phyloP scores from a whole-genome alignment of 2,113 vertebrate species.

The Seriola rivoliana region DNA sequence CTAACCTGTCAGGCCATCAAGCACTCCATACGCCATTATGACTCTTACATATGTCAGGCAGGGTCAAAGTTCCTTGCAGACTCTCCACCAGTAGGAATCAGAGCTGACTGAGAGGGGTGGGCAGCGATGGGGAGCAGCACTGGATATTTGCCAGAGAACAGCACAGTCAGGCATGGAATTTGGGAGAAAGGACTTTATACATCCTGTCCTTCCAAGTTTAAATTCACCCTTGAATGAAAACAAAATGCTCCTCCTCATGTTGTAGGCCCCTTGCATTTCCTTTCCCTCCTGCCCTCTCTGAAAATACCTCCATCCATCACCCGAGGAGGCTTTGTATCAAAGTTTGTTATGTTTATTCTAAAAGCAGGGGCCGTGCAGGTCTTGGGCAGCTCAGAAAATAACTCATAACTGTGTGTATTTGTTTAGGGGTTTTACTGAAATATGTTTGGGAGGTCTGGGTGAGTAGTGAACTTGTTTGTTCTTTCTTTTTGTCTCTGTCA shows the following conservation, averaged over 20 bases:
- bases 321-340: constrained; percentile 52
- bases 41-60: constrained; percentile 74
- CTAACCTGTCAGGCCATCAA: constrained; percentile 68
- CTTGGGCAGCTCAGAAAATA: constrained; percentile 48
- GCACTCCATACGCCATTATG: constrained; percentile 60
- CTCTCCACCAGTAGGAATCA: constrained; percentile 21
- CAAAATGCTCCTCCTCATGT: constrained; percentile 49
- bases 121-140: background rate
- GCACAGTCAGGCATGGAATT: constrained; percentile 25
- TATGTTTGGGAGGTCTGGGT: constrained; percentile 52
- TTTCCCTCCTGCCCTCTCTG: background rate
- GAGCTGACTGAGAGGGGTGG: background rate
- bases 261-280: constrained; percentile 17
- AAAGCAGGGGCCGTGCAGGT: constrained; percentile 45
- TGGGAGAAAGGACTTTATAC: constrained; percentile 43
- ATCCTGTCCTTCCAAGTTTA: constrained; percentile 57
- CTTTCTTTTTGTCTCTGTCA: constrained; percentile 73
- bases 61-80: constrained; percentile 62
- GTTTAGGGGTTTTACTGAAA: constrained; percentile 45
- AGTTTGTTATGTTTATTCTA: constrained; percentile 61
- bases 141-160: constrained; percentile 50
- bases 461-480: constrained; percentile 56
- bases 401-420: constrained; percentile 60
- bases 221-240: constrained; percentile 63
- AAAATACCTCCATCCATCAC: constrained; percentile 61